phyloP scores from a whole-genome alignment of 2,888 invertebrate genomes.

The Phalera bucephala region DNA sequence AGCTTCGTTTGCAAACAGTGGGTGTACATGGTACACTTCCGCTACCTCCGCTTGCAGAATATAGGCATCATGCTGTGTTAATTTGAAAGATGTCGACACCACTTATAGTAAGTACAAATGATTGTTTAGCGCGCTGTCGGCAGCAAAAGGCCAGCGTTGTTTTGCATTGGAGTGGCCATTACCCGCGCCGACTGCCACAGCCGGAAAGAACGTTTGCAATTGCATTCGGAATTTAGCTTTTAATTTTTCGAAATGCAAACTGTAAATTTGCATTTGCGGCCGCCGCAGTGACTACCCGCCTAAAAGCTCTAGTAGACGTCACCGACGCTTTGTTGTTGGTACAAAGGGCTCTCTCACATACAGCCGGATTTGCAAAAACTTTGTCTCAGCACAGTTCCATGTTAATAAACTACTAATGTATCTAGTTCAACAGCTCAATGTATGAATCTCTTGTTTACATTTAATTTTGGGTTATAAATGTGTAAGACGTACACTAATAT shows the following conservation, averaged over 20 bases:
- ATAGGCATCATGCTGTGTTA: no score
- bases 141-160: slow-evolving; percentile 63
- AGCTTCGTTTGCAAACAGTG: no score
- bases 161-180: slow-evolving; percentile 79
- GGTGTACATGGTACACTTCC: no score
- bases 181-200: slow-evolving; percentile 63
- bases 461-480: no score
- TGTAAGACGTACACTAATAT: no score
- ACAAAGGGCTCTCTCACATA: slow-evolving; percentile 48
- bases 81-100: slow-evolving; percentile 44
- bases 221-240: slow-evolving; percentile 78
- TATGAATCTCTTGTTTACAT: no score
- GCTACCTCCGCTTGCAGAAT: no score
- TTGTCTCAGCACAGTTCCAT: no score
- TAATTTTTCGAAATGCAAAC: slow-evolving; percentile 79
- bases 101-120: slow-evolving; percentile 54
- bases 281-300: slow-evolving; percentile 70
- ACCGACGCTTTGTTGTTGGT: slow-evolving; percentile 68
- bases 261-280: slow-evolving; percentile 74
- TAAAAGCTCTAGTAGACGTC: slow-evolving; percentile 69
- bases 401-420: no score
- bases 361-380: no score
- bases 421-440: no score
- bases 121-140: slow-evolving; percentile 67
- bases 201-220: slow-evolving; percentile 67